phyloP scores from a whole-genome alignment of 30 jellyfish, hydroid and myxozoan species.

The Mastigias papua region DNA sequence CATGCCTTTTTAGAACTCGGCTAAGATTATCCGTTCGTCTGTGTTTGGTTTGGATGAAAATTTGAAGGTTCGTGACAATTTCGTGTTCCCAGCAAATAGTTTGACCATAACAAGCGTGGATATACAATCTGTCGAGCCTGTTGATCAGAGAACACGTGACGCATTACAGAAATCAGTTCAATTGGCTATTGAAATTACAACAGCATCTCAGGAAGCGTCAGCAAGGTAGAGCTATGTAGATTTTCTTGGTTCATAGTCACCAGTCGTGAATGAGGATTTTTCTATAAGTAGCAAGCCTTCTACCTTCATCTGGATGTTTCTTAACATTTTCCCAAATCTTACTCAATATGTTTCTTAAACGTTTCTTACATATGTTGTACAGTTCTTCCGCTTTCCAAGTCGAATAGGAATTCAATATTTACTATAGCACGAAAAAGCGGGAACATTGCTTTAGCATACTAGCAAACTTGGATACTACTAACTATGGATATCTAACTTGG shows the following conservation, averaged over 20 bases:
- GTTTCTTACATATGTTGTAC: too few relatives aligned
- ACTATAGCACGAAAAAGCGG: too few relatives aligned
- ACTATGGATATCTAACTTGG: too few relatives aligned
- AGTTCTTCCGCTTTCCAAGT: too few relatives aligned
- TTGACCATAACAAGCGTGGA: constrained; percentile 96
- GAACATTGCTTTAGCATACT: too few relatives aligned
- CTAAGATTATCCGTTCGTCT: constrained; percentile 95
- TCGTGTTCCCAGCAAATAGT: constrained; percentile 92
- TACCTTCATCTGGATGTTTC: too few relatives aligned
- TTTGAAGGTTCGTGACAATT: constrained; percentile 88
- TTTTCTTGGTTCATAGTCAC: background rate
- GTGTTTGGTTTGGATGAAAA: constrained; percentile 97
- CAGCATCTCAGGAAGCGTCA: constrained; percentile 99
- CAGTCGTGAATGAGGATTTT: constrained; percentile 7
- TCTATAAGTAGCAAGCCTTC: too few relatives aligned
- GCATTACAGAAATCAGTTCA: constrained; percentile 97
- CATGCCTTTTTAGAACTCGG: constrained; percentile 69
- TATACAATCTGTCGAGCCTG: constrained; percentile 99
- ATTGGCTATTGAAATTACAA: constrained; percentile 96
- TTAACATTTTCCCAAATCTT: too few relatives aligned
- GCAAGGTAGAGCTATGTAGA: constrained; percentile 72
- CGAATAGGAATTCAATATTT: too few relatives aligned
- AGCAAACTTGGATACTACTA: too few relatives aligned
- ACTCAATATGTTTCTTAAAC: too few relatives aligned
- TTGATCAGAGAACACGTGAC: constrained; percentile 99